These are phyloP conservation scores for Leptinotarsa peninsularis DNA, from an alignment of 2,888 invertebrate genomes.

Conservation along the genomic window DNA sequence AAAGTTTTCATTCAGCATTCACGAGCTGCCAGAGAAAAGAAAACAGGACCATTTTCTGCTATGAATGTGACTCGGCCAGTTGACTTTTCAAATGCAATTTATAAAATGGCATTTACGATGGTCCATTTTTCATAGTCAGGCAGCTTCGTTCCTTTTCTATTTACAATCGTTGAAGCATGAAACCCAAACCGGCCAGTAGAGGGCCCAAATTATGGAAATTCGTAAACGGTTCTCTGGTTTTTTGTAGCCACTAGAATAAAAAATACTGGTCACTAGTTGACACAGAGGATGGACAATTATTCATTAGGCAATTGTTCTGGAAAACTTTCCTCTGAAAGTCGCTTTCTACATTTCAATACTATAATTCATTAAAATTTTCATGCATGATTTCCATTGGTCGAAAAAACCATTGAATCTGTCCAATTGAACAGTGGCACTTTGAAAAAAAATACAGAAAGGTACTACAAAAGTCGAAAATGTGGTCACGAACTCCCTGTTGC, in stretches of 20 bases:
- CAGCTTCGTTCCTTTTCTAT: slow-evolving; percentile 19
- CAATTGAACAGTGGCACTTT: too few relatives aligned
- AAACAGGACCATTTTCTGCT: slow-evolving; percentile 22
- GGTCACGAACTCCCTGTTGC: too few relatives aligned
- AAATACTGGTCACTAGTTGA: background rate
- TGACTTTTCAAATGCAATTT: slow-evolving; percentile 51
- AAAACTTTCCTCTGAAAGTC: too few relatives aligned
- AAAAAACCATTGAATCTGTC: too few relatives aligned
- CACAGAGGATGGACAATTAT: too few relatives aligned
- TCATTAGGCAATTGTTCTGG: too few relatives aligned
- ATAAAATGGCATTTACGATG: slow-evolving; percentile 49
- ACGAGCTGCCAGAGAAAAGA: background rate
- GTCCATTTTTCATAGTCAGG: slow-evolving; percentile 44
- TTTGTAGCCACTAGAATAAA: background rate
- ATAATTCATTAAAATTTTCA: too few relatives aligned
- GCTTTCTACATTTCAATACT: too few relatives aligned
- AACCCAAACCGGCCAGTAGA: slow-evolving; percentile 27
- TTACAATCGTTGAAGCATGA: slow-evolving; percentile 28
- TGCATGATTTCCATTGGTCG: too few relatives aligned
- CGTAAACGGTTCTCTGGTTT: background rate
- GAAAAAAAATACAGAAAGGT: too few relatives aligned
- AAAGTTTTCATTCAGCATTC: background rate
- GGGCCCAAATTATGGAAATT: slow-evolving; percentile 26
- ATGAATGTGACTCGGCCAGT: slow-evolving; percentile 44
- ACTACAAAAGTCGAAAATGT: too few relatives aligned